A percentile compares a stretch with the other conserved stretches of the same genome.
Conservation (phyloP, 2,888 invertebrate genomes). For the Xanthorhoe designata region DNA sequence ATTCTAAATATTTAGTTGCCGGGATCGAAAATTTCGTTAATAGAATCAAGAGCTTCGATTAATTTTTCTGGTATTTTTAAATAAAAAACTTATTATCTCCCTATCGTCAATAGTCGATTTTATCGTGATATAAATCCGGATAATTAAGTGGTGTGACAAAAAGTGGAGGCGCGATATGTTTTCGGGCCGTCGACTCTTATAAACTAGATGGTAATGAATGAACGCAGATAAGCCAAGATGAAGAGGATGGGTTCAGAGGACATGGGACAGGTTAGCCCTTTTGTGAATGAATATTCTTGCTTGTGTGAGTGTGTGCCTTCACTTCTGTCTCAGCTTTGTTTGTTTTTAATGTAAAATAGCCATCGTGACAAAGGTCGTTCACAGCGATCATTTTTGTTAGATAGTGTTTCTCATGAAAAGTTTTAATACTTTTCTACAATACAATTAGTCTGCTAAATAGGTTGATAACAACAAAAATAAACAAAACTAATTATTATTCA, state of each 20-base stretch:
- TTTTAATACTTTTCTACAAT: not conserved
- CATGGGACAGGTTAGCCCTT: conserved; percentile 72
- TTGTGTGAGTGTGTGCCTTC: conserved; percentile 52
- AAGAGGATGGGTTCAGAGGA: conserved; percentile 73
- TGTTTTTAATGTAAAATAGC: conserved; percentile 53
- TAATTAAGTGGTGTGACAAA: conserved; percentile 85
- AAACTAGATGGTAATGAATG: conserved; percentile 85
- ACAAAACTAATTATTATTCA: conserved; percentile 40
- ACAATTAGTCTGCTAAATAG: not conserved
- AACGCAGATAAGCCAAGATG: conserved; percentile 79
- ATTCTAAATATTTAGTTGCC: too few relatives aligned
- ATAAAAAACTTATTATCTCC: conserved; percentile 54
- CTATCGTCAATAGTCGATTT: conserved; percentile 66
- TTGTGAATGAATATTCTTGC: conserved; percentile 48
- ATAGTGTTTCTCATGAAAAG: not conserved
- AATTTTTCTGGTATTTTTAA: not conserved
- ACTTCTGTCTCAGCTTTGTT: conserved; percentile 33
- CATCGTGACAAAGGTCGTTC: conserved; percentile 56
- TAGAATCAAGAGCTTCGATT: too few relatives aligned
- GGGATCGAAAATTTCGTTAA: too few relatives aligned
- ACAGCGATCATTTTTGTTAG: conserved; percentile 14
- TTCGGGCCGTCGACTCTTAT: conserved; percentile 82
- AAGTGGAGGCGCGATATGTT: conserved; percentile 83
- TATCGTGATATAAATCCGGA: conserved; percentile 83
- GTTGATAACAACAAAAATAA: conserved; percentile 6